Evolutionary conservation across 2,888 invertebrate genomes (phyloP), one percentile per base, ranked within the genome.

Genomic region (Hermodice carunculata): DNA sequence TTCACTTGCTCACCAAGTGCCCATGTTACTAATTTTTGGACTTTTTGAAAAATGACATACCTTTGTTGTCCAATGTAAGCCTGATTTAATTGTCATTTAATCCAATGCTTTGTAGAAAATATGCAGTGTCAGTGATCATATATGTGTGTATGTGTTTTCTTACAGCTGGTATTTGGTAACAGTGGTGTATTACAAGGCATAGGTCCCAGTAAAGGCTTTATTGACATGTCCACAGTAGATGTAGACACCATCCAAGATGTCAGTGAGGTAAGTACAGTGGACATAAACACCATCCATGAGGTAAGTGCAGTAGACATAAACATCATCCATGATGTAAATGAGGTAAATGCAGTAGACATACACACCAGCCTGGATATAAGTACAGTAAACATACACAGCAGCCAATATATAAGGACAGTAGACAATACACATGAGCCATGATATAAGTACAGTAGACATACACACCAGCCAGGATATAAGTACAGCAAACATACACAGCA

Each of bases 151-250:
- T 34, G 14, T 51, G 64, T 63, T 61, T 19, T 67, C 65, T 86
- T 88, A 2, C 86, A 96, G 96, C 92, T 96, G 89, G 95, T 98
- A 31, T 95, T 96, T 88, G 96, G 96, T 37, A 96, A 96, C 86
- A 95, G 95, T 81, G 97, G 97, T 2, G 95, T 97, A 2, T 88
- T 96, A 59, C 91, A 92, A 79, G 93, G 94, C 81, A 92, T 93
- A 71, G 85, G 89, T 22, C 86, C 89, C 17, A 89, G 89, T 28
- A 98, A 97, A 86, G 95, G 95, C 57, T 98, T 95, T 86, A 95
- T 98, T 11, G 97, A 98, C 88, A 95, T 98, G 96, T 96, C 96
- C 5, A 94, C 95, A 1, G 93, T 97, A 73, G 97, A 97, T 87
- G 92, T 94, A 0, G 95, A 96, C 84, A 95, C 96, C 0, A 96